These are phyloP conservation scores for Neofelis nebulosa DNA, from an alignment of 2,113 vertebrate genomes.

Conservation along the genomic window DNA sequence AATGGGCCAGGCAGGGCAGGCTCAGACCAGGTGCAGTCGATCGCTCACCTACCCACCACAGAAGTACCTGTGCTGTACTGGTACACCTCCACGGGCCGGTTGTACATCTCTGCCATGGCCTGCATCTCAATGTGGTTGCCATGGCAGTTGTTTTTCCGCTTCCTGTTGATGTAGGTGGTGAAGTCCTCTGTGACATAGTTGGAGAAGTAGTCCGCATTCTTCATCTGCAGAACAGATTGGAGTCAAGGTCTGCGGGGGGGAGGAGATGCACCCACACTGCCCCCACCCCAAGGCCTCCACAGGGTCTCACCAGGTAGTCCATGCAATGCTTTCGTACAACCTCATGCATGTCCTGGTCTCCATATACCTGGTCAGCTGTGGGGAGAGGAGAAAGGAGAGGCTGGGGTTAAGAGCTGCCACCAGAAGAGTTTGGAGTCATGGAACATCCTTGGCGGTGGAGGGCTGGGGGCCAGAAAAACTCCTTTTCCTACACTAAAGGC, in stretches of 20 bases:
- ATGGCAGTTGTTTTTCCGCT: constrained; percentile 97
- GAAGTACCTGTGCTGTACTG: constrained; percentile 93
- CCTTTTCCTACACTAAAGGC: constrained; percentile 37
- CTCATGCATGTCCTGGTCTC: constrained; percentile 96
- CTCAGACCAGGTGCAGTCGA: neutral
- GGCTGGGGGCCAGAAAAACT: neutral
- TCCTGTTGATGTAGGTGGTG: constrained; percentile 96
- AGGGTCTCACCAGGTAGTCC: constrained; percentile 93
- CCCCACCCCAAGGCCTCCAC: neutral
- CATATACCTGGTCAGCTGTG: constrained; percentile 94
- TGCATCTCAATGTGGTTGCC: constrained; percentile 99
- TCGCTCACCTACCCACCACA: constrained; percentile 46
- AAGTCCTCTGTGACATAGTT: constrained; percentile 98
- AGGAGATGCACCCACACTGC: neutral
- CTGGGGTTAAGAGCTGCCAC: constrained; percentile 16
- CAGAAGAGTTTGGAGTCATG: neutral
- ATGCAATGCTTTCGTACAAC: constrained; percentile 96
- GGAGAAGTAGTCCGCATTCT: constrained; percentile 97
- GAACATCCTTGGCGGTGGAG: neutral
- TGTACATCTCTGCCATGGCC: constrained; percentile 99
- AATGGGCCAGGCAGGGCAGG: neutral
- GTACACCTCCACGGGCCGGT: constrained; percentile 96
- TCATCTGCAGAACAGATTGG: constrained; percentile 87
- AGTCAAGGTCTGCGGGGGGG: neutral
- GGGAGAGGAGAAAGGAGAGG: constrained; percentile 49